Percentiles rank a stretch among this genome's conserved stretches.
phyloP scores from a whole-genome alignment of 2,888 invertebrate species.

The Ophonus ardosiacus region DNA sequence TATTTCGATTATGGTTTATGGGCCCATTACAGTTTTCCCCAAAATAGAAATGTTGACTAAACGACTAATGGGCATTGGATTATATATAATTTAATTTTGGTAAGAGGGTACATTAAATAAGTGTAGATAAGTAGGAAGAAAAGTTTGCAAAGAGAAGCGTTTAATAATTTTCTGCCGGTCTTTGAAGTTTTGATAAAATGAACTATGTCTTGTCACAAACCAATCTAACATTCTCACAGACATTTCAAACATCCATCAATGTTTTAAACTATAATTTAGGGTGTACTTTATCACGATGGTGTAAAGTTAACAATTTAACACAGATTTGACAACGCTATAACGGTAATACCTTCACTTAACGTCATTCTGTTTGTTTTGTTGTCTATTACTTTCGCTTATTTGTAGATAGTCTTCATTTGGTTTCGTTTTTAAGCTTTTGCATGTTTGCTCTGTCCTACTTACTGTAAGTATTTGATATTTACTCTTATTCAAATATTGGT shows the following conservation, averaged over 20 bases:
- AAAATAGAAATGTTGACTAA: too few relatives aligned
- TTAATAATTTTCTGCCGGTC: too few relatives aligned
- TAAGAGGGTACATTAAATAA: too few relatives aligned
- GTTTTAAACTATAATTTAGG: conserved; percentile 27
- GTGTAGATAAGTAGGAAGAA: too few relatives aligned
- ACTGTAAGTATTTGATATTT: conserved; percentile 44
- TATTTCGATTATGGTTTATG: too few relatives aligned
- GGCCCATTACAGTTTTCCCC: too few relatives aligned
- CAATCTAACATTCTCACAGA: conserved; percentile 25
- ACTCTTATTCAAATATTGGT: conserved; percentile 23
- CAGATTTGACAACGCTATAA: conserved; percentile 42
- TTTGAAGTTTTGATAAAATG: too few relatives aligned
- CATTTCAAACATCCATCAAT: conserved; percentile 2
- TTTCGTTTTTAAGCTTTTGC: conserved; percentile 48
- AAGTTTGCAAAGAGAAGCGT: too few relatives aligned
- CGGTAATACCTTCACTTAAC: conserved; percentile 45
- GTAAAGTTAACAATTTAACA: conserved; percentile 52
- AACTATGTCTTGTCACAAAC: background rate
- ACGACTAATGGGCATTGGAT: too few relatives aligned
- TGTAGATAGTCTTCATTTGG: conserved; percentile 41
- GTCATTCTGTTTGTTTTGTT: conserved; percentile 41
- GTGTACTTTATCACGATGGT: conserved; percentile 33
- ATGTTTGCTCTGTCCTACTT: conserved; percentile 55
- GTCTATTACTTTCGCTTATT: conserved; percentile 43
- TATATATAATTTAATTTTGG: too few relatives aligned